These are phyloP conservation scores for Zaprionus tsacasi DNA, from an alignment of 1,140 invertebrate genomes.

Conservation along the genomic window DNA sequence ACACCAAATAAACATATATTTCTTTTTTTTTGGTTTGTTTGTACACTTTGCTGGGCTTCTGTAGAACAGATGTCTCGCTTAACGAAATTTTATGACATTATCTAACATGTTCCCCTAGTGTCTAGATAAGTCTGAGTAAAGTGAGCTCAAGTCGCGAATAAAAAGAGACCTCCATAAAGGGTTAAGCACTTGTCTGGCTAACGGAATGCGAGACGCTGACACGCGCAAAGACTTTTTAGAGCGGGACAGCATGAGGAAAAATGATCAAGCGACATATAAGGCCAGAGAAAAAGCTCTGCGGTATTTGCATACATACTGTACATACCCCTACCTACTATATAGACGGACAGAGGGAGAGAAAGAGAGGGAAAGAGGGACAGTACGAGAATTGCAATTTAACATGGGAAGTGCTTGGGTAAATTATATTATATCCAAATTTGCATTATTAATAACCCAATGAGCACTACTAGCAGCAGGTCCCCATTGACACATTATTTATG, in stretches of 20 bases:
- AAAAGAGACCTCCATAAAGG: neutral
- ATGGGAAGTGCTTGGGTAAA: neutral
- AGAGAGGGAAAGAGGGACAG: neutral
- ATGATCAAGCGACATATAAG: constrained; percentile 8
- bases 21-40: neutral
- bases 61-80: neutral
- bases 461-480: too few relatives aligned
- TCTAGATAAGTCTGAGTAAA: neutral
- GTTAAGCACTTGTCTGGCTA: constrained; percentile 4
- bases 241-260: constrained; percentile 1
- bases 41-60: neutral
- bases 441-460: neutral
- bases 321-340: neutral
- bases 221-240: constrained; percentile 1
- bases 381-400: neutral
- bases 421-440: neutral
- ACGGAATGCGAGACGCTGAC: constrained; percentile 4
- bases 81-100: neutral
- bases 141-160: neutral
- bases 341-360: neutral
- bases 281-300: neutral
- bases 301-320: constrained; percentile 2
- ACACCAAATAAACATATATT: neutral
- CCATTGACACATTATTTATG: neutral
- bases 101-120: neutral